Base-by-base conservation (phyloP, 2,113 vertebrate species). In the Pelecanus crispus region DNA sequence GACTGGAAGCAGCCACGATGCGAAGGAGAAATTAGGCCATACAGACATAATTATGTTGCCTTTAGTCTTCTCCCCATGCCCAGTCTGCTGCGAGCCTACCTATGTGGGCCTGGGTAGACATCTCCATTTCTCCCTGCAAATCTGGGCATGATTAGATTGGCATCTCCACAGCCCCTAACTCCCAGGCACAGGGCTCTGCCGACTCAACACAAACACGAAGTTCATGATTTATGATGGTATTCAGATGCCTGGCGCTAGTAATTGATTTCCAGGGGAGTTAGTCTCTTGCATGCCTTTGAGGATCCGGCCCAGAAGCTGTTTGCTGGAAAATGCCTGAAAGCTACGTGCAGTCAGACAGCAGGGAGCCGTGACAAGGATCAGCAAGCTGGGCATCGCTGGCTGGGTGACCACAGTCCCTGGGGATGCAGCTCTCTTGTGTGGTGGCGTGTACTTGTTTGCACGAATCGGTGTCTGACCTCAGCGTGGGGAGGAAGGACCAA, bases 251-350 rank as follows among this genome's bases (percentile, higher is more conserved):
- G 58, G 40, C 0, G 0, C 49, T 88, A 45, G 36, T 65, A 75
- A 71, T 31, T 91, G 70, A 67, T 91, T 94, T 93, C 90, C 95
- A 94, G 86, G 80, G 49, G 13, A 78, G 49, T 15, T 63, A 3
- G 4, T 63, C 61, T 95, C 73, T 78, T 63, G 56, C 24, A 0
- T 81, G 66, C 59, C 62, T 93, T 73, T 93, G 79, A 94, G 90
- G 53, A 90, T 92, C 92, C 73, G 85, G 74, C 70, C 90, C 79
- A 85, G 68, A 91, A 74, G 84, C 70, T 92, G 44, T 73, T 82
- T 61, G 70, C 74, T 95, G 96, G 92, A 94, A 93, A 97, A 94
- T 95, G 94, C 94, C 96, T 49, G 81, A 90, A 63, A 93, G 92
- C 90, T 79, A 44, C 73, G 91, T 62, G 56, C 47, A 90, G 61